Evolutionary conservation across 2,888 invertebrate genomes (phyloP).

Genomic region (Caenorhabditis sulstoni): DNA sequence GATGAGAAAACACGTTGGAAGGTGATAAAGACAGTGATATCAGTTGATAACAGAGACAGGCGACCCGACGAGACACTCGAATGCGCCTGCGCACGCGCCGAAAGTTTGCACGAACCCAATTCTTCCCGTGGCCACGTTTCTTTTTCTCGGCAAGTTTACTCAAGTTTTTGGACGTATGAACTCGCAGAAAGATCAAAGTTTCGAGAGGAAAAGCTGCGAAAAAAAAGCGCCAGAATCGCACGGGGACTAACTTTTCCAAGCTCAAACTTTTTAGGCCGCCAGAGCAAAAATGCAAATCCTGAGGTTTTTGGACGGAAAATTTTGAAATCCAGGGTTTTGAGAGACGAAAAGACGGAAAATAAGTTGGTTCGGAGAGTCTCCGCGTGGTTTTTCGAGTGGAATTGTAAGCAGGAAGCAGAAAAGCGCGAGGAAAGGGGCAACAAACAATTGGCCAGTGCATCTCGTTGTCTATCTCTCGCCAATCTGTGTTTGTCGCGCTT

Average conservation of each 20-base stretch:
- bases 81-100: background rate
- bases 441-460: slow-evolving; percentile 41
- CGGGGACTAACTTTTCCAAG: too few species aligned
- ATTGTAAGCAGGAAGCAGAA: background rate
- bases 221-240: too few species aligned
- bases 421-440: slow-evolving; percentile 7
- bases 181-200: slow-evolving; percentile 8
- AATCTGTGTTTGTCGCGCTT: slow-evolving; percentile 23
- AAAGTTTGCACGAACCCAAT: slow-evolving; percentile 23
- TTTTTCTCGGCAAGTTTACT: slow-evolving; percentile 20
- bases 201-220: background rate
- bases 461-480: slow-evolving; percentile 28
- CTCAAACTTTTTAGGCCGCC: too few species aligned
- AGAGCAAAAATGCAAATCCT: background rate
- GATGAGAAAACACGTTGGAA: slow-evolving; percentile 3
- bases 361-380: background rate
- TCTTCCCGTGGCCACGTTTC: slow-evolving; percentile 12
- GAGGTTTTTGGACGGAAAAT: background rate
- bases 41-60: slow-evolving; percentile 28
- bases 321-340: background rate
- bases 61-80: slow-evolving; percentile 23
- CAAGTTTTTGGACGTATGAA: slow-evolving; percentile 38
- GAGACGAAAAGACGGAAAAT: background rate
- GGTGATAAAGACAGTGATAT: slow-evolving; percentile 13
- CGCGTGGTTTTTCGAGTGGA: background rate